Evolutionary conservation across 2,888 invertebrate genomes (phyloP).

Genomic region (Lithophane leautieri): DNA sequence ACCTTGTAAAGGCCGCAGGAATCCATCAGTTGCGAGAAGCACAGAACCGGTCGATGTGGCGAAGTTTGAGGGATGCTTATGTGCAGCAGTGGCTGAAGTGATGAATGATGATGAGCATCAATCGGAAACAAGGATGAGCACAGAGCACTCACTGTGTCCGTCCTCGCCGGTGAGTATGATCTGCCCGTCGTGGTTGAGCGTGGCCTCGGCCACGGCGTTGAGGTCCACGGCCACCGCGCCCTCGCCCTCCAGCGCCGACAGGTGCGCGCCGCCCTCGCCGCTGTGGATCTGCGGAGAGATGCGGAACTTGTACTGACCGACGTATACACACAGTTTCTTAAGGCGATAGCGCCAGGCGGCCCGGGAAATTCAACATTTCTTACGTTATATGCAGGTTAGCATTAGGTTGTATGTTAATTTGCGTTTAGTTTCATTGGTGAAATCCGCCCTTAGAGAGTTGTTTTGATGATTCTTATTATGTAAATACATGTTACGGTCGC

Average conservation of each 20-base stretch:
- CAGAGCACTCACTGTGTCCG: constrained; percentile 93
- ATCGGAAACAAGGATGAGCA: too few relatives aligned
- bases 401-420: background rate
- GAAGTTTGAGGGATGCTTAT: constrained; percentile 71
- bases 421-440: too few relatives aligned
- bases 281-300: constrained; percentile 90
- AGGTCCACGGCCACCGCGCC: constrained; percentile 96
- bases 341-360: background rate
- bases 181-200: constrained; percentile 97
- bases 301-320: background rate
- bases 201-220: constrained; percentile 96
- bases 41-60: too few relatives aligned
- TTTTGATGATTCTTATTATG: background rate
- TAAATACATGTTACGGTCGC: background rate
- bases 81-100: too few relatives aligned
- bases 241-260: constrained; percentile 94
- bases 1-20: too few relatives aligned
- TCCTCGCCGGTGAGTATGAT: constrained; percentile 98
- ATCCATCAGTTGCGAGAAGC: too few relatives aligned
- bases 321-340: background rate
- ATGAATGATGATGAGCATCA: too few relatives aligned
- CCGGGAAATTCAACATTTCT: background rate
- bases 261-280: constrained; percentile 92
- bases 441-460: background rate
- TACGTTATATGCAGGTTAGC: background rate